These are phyloP conservation scores for Xestia c-nigrum DNA, from an alignment of 2,888 invertebrate species.

Conservation along the genomic window DNA sequence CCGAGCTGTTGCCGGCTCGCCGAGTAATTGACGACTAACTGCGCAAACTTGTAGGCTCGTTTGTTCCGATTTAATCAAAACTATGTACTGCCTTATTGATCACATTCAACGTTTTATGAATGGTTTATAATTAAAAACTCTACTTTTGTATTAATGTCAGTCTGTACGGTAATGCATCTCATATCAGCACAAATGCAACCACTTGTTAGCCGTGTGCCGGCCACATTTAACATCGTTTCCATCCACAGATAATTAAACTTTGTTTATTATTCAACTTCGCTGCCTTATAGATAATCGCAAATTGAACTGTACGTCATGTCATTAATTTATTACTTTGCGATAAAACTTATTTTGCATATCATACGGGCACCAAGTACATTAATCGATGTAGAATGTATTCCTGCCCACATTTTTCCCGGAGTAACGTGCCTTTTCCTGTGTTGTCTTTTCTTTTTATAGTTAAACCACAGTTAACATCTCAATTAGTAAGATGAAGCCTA, in stretches of 20 bases:
- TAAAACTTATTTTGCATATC: slow-evolving; percentile 61
- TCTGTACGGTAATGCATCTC: slow-evolving; percentile 48
- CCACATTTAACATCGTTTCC: slow-evolving; percentile 61
- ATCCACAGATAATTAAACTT: slow-evolving; percentile 67
- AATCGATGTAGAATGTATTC: slow-evolving; percentile 48
- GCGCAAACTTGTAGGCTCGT: slow-evolving; percentile 83
- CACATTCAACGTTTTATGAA: slow-evolving; percentile 46
- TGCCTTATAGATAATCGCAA: slow-evolving; percentile 66
- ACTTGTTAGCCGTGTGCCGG: slow-evolving; percentile 54
- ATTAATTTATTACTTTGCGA: slow-evolving; percentile 59
- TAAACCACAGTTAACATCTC: slow-evolving; percentile 60
- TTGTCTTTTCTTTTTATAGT: slow-evolving; percentile 29
- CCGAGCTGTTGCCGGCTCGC: slow-evolving; percentile 78
- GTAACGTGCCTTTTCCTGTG: slow-evolving; percentile 40
- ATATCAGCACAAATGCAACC: slow-evolving; percentile 61
- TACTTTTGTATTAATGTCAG: slow-evolving; percentile 49
- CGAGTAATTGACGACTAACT: slow-evolving; percentile 83
- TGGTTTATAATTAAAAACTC: slow-evolving; percentile 54
- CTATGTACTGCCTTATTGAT: slow-evolving; percentile 64
- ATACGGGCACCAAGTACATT: slow-evolving; percentile 52
- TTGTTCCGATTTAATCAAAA: slow-evolving; percentile 84
- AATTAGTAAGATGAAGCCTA: slow-evolving; percentile 61
- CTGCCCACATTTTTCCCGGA: slow-evolving; percentile 35
- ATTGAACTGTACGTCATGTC: slow-evolving; percentile 67
- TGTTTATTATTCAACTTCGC: slow-evolving; percentile 63